Base-by-base conservation (phyloP, 2,888 invertebrate species). In the Chloroclystis v-ata region DNA sequence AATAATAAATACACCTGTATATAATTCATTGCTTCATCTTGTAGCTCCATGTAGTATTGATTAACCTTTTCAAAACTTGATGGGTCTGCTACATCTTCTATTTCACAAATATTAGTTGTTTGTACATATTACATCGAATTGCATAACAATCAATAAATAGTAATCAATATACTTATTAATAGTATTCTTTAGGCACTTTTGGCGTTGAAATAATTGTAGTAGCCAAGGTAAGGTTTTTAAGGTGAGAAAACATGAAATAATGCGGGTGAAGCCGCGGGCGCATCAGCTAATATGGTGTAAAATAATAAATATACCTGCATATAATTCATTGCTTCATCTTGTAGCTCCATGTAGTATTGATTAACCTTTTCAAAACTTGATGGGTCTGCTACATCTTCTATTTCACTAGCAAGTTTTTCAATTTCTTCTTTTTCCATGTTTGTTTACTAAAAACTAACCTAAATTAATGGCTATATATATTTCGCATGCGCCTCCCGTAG, bases 31-130 rank as follows among this genome's bases (percentile, higher is more conserved):
- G 78, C 72, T 65, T 78, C 74, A 9, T 58, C 57, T 55, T 66
- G 58, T 8, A 81, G 52, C 59, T 72, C 54, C 37, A 77, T 72
- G 10, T 68, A 48, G 55, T 64, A 67, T 39, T 61, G 56, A 4
- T 72, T 46, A 43, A 83, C 60, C 63, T 63, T 72, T 52, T 75
- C 76, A 61, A 78, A 72, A 51, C 69, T 69, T 9, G 69, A 59
- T 9, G 82, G 76, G 29, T 82, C 81, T 25, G 64, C 59, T 25
- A 72, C 46, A 60, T 77, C 75, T 9, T 72, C 56, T 11, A 73
- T n/a, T n/a, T n/a, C n/a, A n/a, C n/a, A n/a, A n/a, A n/a, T n/a
- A n/a, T n/a, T n/a, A n/a, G n/a, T n/a, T n/a, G n/a, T n/a, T n/a
- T n/a, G n/a, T n/a, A n/a, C n/a, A n/a, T n/a, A n/a, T n/a, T n/a